These are phyloP conservation scores for Salmo trutta DNA, from an alignment of 2,797 vertebrate species.

Conservation along the genomic window DNA sequence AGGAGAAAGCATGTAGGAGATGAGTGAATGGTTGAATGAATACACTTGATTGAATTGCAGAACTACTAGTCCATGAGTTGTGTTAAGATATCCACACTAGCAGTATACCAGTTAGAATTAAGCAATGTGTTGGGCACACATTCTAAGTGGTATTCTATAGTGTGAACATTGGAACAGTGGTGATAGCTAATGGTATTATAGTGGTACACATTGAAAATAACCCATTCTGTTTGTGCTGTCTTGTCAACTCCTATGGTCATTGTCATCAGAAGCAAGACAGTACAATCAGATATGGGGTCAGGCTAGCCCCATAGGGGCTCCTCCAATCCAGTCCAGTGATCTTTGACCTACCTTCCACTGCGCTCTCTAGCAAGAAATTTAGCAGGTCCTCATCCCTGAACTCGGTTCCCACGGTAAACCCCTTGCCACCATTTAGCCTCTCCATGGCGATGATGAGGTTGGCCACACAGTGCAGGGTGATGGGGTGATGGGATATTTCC, in stretches of 20 bases:
- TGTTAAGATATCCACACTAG: background rate
- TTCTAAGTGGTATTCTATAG: background rate
- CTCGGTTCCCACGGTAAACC: background rate
- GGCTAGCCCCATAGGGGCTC: background rate
- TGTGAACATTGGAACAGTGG: too few relatives aligned
- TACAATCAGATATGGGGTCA: background rate
- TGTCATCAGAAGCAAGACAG: background rate
- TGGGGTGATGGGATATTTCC: slow-evolving; percentile 52
- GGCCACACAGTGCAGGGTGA: slow-evolving; percentile 49
- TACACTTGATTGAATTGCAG: too few relatives aligned
- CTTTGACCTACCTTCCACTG: slow-evolving; percentile 58
- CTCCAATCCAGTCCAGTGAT: background rate
- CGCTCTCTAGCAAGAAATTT: slow-evolving; percentile 52
- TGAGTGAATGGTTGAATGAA: background rate
- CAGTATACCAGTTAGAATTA: background rate
- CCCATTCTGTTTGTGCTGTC: background rate
- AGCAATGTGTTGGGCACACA: background rate
- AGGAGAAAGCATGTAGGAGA: background rate
- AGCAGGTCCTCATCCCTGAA: slow-evolving; percentile 61
- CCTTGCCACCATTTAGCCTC: slow-evolving; percentile 42
- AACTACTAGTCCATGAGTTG: background rate
- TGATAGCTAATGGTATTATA: too few relatives aligned
- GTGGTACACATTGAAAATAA: too few relatives aligned
- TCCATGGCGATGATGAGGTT: slow-evolving; percentile 67
- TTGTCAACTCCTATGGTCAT: background rate